Percentiles rank a stretch among this genome's conserved stretches.
These are phyloP conservation scores for Cyanoramphus novaezelandiae DNA, from an alignment of 2,113 vertebrate genomes.

Conservation along the genomic window DNA sequence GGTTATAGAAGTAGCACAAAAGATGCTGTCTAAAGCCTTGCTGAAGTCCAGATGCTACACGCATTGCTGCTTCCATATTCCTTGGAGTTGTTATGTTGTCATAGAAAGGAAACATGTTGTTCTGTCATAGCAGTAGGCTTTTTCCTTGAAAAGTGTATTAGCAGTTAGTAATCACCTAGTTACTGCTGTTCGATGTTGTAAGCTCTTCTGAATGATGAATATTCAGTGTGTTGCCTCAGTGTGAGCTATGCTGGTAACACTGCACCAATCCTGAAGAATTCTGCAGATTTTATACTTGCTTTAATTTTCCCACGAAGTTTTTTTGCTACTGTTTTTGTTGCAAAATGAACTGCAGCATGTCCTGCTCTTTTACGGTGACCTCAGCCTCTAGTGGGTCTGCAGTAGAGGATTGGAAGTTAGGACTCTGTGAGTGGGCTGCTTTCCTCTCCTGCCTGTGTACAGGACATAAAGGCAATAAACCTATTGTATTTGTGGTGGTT, in stretches of 20 bases:
- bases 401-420: background rate
- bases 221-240: background rate
- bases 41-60: background rate
- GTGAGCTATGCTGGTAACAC: background rate
- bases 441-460: background rate
- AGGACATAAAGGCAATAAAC: background rate
- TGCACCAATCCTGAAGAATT: background rate
- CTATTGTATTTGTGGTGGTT: background rate
- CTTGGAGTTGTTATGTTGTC: slow-evolving; percentile 6
- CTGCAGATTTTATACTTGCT: background rate
- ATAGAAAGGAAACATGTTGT: background rate
- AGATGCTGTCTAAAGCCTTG: background rate
- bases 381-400: background rate
- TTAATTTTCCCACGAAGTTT: background rate
- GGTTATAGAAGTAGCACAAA: background rate
- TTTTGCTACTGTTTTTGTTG: background rate
- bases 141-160: background rate
- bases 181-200: background rate
- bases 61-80: background rate
- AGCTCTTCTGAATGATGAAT: background rate
- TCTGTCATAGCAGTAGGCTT: background rate
- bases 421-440: background rate
- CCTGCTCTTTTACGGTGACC: background rate
- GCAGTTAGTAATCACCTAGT: slow-evolving; percentile 6
- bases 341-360: background rate